Conservation (phyloP, 2,888 invertebrate species). For the Emmelina monodactyla region DNA sequence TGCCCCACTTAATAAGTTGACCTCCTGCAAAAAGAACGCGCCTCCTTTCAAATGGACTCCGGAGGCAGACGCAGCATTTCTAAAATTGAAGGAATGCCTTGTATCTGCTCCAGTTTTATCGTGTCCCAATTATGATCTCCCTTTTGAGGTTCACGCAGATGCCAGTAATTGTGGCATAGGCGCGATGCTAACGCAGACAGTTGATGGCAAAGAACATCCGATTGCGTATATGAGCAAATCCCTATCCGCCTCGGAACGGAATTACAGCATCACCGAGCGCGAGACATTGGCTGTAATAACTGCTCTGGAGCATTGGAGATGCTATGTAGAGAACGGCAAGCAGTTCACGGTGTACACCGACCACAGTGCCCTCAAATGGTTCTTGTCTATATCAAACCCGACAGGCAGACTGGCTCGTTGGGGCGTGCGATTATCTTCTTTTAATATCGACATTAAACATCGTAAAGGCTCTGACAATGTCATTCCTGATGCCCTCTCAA, state of each 20-base stretch:
- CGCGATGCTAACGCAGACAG: conserved; percentile 8
- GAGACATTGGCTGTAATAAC: conserved; percentile 19
- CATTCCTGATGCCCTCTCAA: conserved; percentile 1
- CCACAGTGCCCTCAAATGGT: too few species aligned
- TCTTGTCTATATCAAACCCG: conserved; percentile 10
- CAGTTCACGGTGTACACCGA: background rate
- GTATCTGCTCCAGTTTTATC: conserved; percentile 13
- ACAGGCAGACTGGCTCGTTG: conserved; percentile 20
- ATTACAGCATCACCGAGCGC: conserved; percentile 20
- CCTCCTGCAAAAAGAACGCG: conserved; percentile 12
- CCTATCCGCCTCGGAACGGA: conserved; percentile 10
- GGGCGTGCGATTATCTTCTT: conserved; percentile 18
- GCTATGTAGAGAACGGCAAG: background rate
- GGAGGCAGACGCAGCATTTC: conserved; percentile 14
- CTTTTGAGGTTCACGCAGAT: conserved; percentile 17
- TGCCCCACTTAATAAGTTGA: conserved; percentile 16
- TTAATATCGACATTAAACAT: conserved; percentile 18
- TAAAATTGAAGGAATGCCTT: conserved; percentile 10
- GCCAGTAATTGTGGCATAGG: conserved; percentile 13
- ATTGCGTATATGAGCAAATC: conserved; percentile 2
- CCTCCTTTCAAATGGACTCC: conserved; percentile 16
- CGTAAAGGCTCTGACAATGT: conserved; percentile 17
- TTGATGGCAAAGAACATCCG: conserved; percentile 4
- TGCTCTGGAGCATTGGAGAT: too few species aligned
- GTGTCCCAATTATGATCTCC: conserved; percentile 13